Evolutionary conservation across 2,888 invertebrate genomes (phyloP), one percentile per base, ranked within the genome.

Genomic region (Blastobasis adustella): DNA sequence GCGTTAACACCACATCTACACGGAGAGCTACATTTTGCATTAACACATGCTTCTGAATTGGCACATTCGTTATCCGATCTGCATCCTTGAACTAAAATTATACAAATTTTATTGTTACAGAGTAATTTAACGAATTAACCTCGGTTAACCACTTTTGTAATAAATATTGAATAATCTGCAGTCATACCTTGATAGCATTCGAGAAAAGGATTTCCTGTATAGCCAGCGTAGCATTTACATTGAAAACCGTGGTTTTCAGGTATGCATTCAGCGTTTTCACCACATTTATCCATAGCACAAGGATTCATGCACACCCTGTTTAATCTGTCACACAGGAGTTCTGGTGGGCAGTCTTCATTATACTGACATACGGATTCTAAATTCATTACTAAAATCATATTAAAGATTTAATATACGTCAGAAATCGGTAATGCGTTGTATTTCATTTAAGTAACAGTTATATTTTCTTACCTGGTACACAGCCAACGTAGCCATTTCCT

Each of bases 291-390:
- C 62, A 93, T 92, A 61, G 91, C 89, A 71, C 96, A 96, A 3
- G 95, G 95, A 76, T 92, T 96, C 60, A 95, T 93, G 73, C 96
- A 97, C 48, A 93, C 90, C 71, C 96, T 90, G 69, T 96, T 96
- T 49, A 96, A 83, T 62, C 96, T 91, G 78, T 96, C 96, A 74
- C 96, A 97, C 36, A 95, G 86, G 66, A 95, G 92, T 66, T 94
- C 92, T n/a, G 95, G 94, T 51, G 96, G 95, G 73, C 96, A 97
- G 69, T 96, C 96, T 87, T 95, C 96, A 69, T 96, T 96, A 79
- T 95, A 96, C 75, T 96, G 96, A 73, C 96, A 96, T 49, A 96
- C 90, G 60, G 85, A 82, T 63, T 75, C 73, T 48, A 76, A 58
- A 57, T 72, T 66, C 58, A 69, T 66, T 44, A 82, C 82, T 83